These are phyloP conservation scores for Ptyas mucosa DNA, from an alignment of 2,113 vertebrate genomes.

Conservation along the genomic window DNA sequence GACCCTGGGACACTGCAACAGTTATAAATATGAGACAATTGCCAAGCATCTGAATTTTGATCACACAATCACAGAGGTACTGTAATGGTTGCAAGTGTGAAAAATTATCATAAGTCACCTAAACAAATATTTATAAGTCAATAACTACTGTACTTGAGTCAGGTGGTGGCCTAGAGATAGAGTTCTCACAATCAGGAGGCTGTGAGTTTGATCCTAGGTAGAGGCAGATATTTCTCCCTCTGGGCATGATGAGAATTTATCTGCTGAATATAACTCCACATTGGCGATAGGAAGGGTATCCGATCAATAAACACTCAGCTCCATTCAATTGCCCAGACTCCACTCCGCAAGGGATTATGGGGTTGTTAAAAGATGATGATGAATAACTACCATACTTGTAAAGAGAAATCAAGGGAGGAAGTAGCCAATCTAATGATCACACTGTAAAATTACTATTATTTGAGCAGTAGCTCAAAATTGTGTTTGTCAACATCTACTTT, in stretches of 20 bases:
- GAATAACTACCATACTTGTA: neutral
- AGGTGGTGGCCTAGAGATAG: too few relatives aligned
- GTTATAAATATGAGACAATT: neutral
- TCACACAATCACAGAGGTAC: neutral
- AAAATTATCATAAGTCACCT: neutral
- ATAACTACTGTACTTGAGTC: neutral
- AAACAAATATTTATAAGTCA: neutral
- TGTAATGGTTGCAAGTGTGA: neutral
- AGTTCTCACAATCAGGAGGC: too few relatives aligned
- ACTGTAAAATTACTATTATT: neutral
- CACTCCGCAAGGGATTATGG: too few relatives aligned
- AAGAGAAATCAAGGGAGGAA: neutral
- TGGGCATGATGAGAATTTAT: too few relatives aligned
- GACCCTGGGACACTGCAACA: neutral
- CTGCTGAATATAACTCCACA: too few relatives aligned
- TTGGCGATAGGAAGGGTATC: too few relatives aligned
- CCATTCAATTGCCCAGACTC: too few relatives aligned
- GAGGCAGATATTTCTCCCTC: too few relatives aligned
- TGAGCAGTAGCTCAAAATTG: neutral
- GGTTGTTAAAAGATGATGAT: too few relatives aligned
- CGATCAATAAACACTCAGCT: too few relatives aligned
- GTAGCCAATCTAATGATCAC: neutral
- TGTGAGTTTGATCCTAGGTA: too few relatives aligned
- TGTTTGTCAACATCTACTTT: neutral
- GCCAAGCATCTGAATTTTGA: neutral